Evolutionary conservation across 2,797 vertebrate genomes (phyloP), one percentile per base, ranked within the genome.

Genomic region (Pseudochaenichthys georgianus): DNA sequence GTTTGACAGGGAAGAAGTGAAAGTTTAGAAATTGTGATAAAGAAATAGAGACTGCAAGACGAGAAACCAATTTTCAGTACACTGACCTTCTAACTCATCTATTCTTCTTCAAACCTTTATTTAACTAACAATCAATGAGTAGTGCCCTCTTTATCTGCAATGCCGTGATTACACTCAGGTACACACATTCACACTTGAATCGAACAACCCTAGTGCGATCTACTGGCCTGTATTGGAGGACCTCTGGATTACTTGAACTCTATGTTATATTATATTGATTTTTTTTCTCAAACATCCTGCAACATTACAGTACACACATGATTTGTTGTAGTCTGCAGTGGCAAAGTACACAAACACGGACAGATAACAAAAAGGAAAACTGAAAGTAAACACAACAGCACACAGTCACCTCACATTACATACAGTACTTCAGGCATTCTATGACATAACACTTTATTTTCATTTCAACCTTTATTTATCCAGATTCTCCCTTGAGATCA

Each of bases 1-100:
- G 23, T 46, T 82, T 65, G 77, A 82, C 78, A 64, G 60, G 50
- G 42, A 60, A 57, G 65, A 23, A 16, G 57, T 58, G 6, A 63
- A 73, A 42, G 58, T 42, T n/a, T 50, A 63, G 57, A 64, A 45
- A 60, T 54, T 48, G 64, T 13, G 28, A 72, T 47, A 60, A 64
- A 41, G 31, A n/a, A 61, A 64, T 21, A 78, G 19, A 45, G 13
- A 17, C 13, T 12, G 55, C 8, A 2, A 55, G 74, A 69, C 23
- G 54, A 64, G 21, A 75, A 60, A 55, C 13, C 51, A 13, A 28
- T 34, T 3, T 38, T 57, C 13, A 15, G 13, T 45, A 9, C 17
- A 34, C 50, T 10, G 7, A 46, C 42, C 28, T 77, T 43, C 3
- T 34, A 38, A 38, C 28, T 66, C 23, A 23, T 66, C 1, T 41